Conservation (phyloP, 2,113 vertebrate species). For the Pholis gunnellus region DNA sequence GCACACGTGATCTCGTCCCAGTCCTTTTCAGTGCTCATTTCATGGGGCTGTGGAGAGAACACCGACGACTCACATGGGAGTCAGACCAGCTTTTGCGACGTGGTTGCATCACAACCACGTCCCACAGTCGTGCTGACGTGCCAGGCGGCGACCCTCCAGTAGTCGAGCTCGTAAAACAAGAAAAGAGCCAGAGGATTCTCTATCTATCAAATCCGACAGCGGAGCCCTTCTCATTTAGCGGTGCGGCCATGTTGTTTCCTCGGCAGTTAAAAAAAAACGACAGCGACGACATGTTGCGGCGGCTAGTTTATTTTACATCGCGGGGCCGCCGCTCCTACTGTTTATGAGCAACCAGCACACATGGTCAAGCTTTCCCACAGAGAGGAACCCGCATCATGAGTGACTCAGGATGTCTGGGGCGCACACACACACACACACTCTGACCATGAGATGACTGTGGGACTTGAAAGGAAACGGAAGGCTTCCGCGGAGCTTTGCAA, state of each 20-base stretch:
- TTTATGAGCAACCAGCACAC: slow-evolving; percentile 77
- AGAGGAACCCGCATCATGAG: slow-evolving; percentile 64
- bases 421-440: slow-evolving; percentile 14
- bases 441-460: slow-evolving; percentile 69
- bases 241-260: slow-evolving; percentile 64
- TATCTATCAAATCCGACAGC: slow-evolving; percentile 39
- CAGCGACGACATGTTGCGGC: slow-evolving; percentile 74
- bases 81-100: background rate
- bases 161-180: slow-evolving; percentile 52
- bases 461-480: slow-evolving; percentile 57
- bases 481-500: slow-evolving; percentile 11
- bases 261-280: slow-evolving; percentile 53
- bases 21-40: background rate
- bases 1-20: no score
- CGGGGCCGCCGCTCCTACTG: slow-evolving; percentile 59
- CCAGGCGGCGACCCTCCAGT: slow-evolving; percentile 30
- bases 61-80: background rate
- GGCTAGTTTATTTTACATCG: slow-evolving; percentile 78
- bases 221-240: slow-evolving; percentile 71
- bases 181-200: slow-evolving; percentile 33
- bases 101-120: slow-evolving; percentile 52
- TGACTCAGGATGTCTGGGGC: slow-evolving; percentile 77
- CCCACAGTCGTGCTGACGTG: slow-evolving; percentile 56
- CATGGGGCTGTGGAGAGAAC: background rate
- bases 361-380: slow-evolving; percentile 76